Base-by-base conservation (phyloP, 1,140 invertebrate species). In the Hylaeus anthracinus region DNA sequence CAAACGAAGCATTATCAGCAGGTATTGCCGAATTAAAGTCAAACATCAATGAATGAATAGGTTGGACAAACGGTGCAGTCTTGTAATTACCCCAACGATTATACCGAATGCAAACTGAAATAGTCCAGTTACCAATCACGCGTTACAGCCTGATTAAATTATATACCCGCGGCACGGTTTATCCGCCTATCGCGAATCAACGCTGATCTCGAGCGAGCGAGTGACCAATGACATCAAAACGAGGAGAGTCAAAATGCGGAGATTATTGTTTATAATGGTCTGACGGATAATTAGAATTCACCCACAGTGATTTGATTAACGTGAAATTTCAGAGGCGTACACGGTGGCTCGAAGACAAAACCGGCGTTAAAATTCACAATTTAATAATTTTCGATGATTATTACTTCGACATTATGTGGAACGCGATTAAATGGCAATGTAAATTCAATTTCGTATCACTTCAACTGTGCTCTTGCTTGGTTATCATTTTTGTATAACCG, bases 21-120 rank as follows among this genome's bases (percentile, higher is more conserved):
- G 39, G 15, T 12, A 67, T 51, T 51, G n/a, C 53, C 15, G 41
- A 67, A 67, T 56, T 26, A 65, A 48, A 79, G 26, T 72, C 51
- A 12, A 10, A 8, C 48, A 15, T 63, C 48, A 43, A 64, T 39
- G 9, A 73, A 73, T 72, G 56, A 65, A 72, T 72, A 71, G 70
- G 14, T 3, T 9, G 26, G 41, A 45, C 72, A 26, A 76, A 67
- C 9, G 12, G 43, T 6, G 15, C 12, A 26, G 48, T 48, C 60
- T 73, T 79, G 51, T 73, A 55, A 79, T 79, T 79, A 72, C 51
- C 51, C 14, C 12, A 41, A 14, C n/a, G 12, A 79, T 79, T 79
- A 79, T 48, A 51, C 77, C 6, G 26, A 48, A 56, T 48, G 51
- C 41, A 73, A 73, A 72, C 70, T 64, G 60, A 79, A 79, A 64